Evolutionary conservation across 2,113 vertebrate genomes (phyloP), one percentile per base, ranked within the genome.

Genomic region (Tachysurus fulvidraco): DNA sequence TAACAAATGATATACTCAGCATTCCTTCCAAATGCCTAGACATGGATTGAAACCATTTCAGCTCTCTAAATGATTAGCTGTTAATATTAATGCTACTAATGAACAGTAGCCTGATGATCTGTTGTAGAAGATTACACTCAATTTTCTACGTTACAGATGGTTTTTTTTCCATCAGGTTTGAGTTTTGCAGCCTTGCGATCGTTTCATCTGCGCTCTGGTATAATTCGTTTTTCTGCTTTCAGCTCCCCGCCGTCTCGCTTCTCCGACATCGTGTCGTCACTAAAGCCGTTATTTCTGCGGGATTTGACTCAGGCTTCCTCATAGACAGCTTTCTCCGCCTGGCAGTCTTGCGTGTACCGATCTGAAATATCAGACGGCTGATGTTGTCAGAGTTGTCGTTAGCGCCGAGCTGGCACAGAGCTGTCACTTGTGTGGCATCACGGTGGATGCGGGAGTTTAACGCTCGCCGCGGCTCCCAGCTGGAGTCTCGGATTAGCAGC

Each of bases 331-430:
- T 52, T 71, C 64, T 73, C 25, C 41, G 28, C 21, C 30, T 23
- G 8, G 16, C n/a, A 54, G 57, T 64, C 41, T 76, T 17, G 1
- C 28, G n/a, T n/a, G n/a, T 55, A 52, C 76, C 25, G 59, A 36
- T 54, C 19, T 79, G 50, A 67, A 85, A 62, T 59, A 60, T 84
- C 54, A 84, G 83, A 84, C 69, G 19, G 69, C 54, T 67, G 64
- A 71, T 71, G 28, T 69, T 41, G 46, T 71, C 65, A 23, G 83
- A 59, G 67, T 25, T 14, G 74, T 74, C 41, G 23, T 77, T 17
- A 9, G 44, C 57, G 25, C 19, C 17, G 71, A 16, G 84, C 9
- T 1, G 13, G 50, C 6, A 0, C 28, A 5, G 28, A 12, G n/a
- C 60, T 16, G 76, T 36, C 5, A n/a, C 25, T 9, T 44, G 25